A percentile compares a stretch with the other conserved stretches of the same genome.
Evolutionary conservation across 2,888 invertebrate genomes (phyloP).

Genomic region (Chrysotoxum bicinctum): DNA sequence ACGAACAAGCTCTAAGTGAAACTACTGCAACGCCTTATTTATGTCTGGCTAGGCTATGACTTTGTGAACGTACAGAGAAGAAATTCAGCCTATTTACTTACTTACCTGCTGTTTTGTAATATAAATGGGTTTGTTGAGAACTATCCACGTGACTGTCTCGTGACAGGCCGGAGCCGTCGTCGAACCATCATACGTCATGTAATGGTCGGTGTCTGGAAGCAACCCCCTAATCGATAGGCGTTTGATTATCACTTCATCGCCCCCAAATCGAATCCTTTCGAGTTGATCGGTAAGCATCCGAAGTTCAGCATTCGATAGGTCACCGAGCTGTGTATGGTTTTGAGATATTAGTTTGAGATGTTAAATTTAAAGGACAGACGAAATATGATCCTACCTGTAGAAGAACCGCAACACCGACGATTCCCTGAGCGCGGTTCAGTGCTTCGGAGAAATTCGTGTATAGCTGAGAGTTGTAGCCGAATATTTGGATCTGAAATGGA

Average conservation of each 20-base stretch:
- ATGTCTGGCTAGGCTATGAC: neutral
- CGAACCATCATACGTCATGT: constrained; percentile 99
- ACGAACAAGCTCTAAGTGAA: constrained; percentile 26
- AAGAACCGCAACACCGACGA: constrained; percentile 96
- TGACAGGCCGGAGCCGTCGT: constrained; percentile 98
- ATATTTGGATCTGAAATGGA: constrained; percentile 95
- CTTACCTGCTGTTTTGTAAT: constrained; percentile 97
- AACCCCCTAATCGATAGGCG: constrained; percentile 93
- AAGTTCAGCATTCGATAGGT: constrained; percentile 94
- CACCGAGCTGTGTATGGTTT: constrained; percentile 87
- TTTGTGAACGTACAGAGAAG: neutral
- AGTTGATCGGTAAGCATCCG: constrained; percentile 95
- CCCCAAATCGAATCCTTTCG: constrained; percentile 95
- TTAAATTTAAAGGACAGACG: neutral
- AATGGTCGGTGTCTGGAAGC: constrained; percentile 96
- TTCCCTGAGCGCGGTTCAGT: constrained; percentile 95
- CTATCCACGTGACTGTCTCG: constrained; percentile 99
- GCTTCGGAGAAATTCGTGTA: constrained; percentile 98
- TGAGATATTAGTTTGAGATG: neutral
- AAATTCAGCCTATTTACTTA: neutral
- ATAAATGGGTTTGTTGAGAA: constrained; percentile 98
- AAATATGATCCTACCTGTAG: constrained; percentile 88
- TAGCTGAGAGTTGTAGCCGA: constrained; percentile 98
- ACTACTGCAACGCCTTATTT: constrained; percentile 20
- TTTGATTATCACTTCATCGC: constrained; percentile 92